A percentile compares a stretch with the other conserved stretches of the same genome.
Conservation (phyloP, 2,113 vertebrate species). For the Lepisosteus osseus region DNA sequence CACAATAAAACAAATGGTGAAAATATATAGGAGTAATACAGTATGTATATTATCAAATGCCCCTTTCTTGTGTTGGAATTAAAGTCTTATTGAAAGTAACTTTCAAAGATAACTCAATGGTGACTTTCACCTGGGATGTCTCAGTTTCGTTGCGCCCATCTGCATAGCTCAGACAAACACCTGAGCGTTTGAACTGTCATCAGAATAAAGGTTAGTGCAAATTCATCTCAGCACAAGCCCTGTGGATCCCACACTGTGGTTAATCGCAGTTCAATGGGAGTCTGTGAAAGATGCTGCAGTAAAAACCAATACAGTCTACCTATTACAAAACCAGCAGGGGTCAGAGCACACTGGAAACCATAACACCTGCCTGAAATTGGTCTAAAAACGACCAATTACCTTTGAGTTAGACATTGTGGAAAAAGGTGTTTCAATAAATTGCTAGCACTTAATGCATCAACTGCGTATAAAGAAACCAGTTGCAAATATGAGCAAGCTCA, state of each 20-base stretch:
- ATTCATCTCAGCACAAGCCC: neutral
- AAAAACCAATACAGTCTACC: slow-evolving; percentile 37
- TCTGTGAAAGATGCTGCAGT: slow-evolving; percentile 49
- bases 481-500: slow-evolving; percentile 22
- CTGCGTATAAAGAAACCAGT: slow-evolving; percentile 60
- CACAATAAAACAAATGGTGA: no score
- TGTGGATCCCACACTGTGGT: slow-evolving; percentile 38
- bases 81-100: no score
- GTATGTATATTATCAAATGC: no score
- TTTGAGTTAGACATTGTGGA: slow-evolving; percentile 51
- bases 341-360: slow-evolving; percentile 63
- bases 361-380: slow-evolving; percentile 67
- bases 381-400: slow-evolving; percentile 75
- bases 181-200: neutral
- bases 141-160: neutral
- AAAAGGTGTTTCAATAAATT: slow-evolving; percentile 47
- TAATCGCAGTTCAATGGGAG: slow-evolving; percentile 34
- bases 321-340: slow-evolving; percentile 70
- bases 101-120: no score
- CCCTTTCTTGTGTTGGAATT: no score
- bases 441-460: slow-evolving; percentile 67
- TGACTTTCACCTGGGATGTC: no score
- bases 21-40: no score
- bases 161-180: neutral
- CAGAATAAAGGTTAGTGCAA: neutral